phyloP scores from a whole-genome alignment of 2,888 invertebrate species.

The Tiphia femorata region DNA sequence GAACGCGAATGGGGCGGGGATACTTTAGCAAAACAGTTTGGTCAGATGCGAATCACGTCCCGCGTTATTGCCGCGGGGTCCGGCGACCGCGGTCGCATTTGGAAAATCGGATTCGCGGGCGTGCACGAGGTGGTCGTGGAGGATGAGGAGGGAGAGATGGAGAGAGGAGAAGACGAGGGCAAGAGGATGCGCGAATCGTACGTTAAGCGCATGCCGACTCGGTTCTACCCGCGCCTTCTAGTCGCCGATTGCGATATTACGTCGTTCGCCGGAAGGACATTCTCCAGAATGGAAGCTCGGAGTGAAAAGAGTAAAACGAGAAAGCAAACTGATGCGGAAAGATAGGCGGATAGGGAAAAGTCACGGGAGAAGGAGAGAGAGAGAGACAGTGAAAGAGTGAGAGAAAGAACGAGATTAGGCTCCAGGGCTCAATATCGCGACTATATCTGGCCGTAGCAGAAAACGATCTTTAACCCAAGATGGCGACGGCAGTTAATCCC shows the following conservation, averaged over 20 bases:
- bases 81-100: not conserved
- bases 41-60: constrained; percentile 3
- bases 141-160: not conserved
- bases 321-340: no score
- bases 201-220: no score
- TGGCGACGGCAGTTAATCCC: constrained; percentile 54
- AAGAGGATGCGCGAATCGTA: no score
- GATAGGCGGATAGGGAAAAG: no score
- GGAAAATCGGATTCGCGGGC: not conserved
- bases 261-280: no score
- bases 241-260: no score
- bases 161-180: not conserved
- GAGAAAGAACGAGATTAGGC: constrained; percentile 32
- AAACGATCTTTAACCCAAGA: constrained; percentile 51
- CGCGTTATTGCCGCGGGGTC: not conserved
- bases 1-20: no score
- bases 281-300: no score
- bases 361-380: not conserved
- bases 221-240: no score
- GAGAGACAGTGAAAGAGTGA: constrained; percentile 7
- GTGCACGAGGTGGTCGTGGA: not conserved
- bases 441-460: constrained; percentile 39
- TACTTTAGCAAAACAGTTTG: not conserved
- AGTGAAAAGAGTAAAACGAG: no score
- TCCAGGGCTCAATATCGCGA: constrained; percentile 34